Evolutionary conservation across 2,888 invertebrate species (phyloP).

Genomic region (Oligia fasciuncula): DNA sequence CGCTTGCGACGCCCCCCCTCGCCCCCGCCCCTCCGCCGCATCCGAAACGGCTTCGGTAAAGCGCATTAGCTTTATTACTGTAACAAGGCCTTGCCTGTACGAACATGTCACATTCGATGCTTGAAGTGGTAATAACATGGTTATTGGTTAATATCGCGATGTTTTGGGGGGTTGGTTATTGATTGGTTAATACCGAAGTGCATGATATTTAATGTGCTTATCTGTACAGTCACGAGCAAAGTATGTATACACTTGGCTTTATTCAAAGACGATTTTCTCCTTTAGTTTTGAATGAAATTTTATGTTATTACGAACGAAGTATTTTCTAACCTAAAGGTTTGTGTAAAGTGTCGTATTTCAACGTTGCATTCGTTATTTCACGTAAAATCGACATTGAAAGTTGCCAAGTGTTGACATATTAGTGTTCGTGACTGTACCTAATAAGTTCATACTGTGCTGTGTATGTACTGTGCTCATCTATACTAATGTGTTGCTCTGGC

Average conservation of each 20-base stretch:
- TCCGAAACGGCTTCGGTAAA: slow-evolving; percentile 69
- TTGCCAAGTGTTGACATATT: no score
- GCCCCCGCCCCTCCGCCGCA: slow-evolving; percentile 57
- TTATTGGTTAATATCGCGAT: slow-evolving; percentile 14
- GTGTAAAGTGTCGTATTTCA: no score
- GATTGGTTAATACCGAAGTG: not conserved
- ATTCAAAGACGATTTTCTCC: no score
- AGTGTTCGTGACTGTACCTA: not conserved
- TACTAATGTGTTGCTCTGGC: not conserved
- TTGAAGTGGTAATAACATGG: slow-evolving; percentile 38
- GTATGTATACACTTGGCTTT: no score
- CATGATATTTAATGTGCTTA: not conserved
- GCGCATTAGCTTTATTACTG: slow-evolving; percentile 75
- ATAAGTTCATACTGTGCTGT: no score
- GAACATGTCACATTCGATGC: slow-evolving; percentile 50
- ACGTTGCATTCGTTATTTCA: no score
- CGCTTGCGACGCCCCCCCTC: slow-evolving; percentile 56
- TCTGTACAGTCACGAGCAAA: no score
- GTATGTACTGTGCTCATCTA: not conserved
- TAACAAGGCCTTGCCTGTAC: slow-evolving; percentile 61
- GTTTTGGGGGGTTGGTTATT: not conserved
- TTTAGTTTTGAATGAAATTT: no score
- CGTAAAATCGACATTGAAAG: no score
- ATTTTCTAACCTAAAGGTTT: no score
- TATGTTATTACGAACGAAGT: no score